Conservation (phyloP, 1,140 invertebrate species). For the Caerostris darwini region DNA sequence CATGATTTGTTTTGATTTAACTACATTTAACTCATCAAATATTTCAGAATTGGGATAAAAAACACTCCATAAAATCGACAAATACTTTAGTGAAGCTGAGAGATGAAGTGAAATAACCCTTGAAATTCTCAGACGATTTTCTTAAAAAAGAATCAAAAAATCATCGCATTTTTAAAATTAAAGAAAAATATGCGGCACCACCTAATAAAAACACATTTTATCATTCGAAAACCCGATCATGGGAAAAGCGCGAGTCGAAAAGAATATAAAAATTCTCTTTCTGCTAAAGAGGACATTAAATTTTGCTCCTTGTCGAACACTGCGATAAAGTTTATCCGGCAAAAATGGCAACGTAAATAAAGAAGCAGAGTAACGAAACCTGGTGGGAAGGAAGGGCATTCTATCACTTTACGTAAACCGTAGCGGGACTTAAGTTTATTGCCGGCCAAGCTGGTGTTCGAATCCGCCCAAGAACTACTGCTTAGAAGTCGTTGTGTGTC, state of each 20-base stretch:
- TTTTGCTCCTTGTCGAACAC: conserved; percentile 73
- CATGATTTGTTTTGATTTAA: too few relatives aligned
- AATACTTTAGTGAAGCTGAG: background rate
- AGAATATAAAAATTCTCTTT: conserved; percentile 57
- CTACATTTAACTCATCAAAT: too few relatives aligned
- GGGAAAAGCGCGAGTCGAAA: conserved; percentile 1
- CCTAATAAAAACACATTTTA: conserved; percentile 57
- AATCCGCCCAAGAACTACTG: conserved; percentile 65
- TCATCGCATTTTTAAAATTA: background rate
- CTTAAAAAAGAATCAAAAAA: background rate
- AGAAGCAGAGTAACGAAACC: conserved; percentile 6
- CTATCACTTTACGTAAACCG: conserved; percentile 63
- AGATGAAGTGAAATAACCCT: background rate
- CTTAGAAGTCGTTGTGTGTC: conserved; percentile 72
- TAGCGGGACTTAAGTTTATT: conserved; percentile 60
- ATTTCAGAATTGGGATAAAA: too few relatives aligned
- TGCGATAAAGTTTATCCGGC: conserved; percentile 71
- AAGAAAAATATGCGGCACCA: conserved; percentile 34
- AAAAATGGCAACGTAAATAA: conserved; percentile 50
- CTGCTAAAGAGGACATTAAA: conserved; percentile 66
- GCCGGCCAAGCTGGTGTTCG: conserved; percentile 67
- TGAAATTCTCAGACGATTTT: background rate
- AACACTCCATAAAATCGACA: too few relatives aligned
- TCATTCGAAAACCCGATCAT: conserved; percentile 32
- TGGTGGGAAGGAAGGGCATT: background rate